phyloP scores from a whole-genome alignment of 2,888 invertebrate genomes.

The Hecatera dysodea region DNA sequence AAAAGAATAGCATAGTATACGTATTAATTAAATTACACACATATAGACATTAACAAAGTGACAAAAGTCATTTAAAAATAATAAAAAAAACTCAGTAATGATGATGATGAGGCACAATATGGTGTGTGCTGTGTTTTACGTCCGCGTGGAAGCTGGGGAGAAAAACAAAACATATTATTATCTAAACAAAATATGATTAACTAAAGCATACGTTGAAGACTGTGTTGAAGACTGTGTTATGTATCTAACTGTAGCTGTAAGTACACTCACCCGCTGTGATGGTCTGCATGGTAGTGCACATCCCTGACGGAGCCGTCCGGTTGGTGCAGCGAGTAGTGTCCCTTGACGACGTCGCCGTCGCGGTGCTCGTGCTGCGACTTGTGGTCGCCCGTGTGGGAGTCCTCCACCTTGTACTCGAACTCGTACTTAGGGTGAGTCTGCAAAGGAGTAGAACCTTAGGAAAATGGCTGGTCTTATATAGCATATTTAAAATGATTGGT shows the following conservation, averaged over 20 bases:
- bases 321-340: constrained; percentile 80
- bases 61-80: too few species aligned
- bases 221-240: too few species aligned
- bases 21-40: too few species aligned
- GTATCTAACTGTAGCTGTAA: too few species aligned
- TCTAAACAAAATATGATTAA: too few species aligned
- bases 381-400: constrained; percentile 89
- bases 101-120: constrained; percentile 69
- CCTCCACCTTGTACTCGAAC: constrained; percentile 89
- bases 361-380: constrained; percentile 87
- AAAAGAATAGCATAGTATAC: too few species aligned
- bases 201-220: too few species aligned
- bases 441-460: background rate
- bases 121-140: constrained; percentile 73
- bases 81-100: constrained; percentile 28
- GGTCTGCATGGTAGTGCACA: constrained; percentile 87
- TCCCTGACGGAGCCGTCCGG: constrained; percentile 88
- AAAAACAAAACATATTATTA: too few species aligned
- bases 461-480: background rate
- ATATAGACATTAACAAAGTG: too few species aligned
- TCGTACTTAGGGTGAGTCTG: constrained; percentile 88
- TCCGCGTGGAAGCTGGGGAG: constrained; percentile 75
- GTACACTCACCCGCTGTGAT: constrained; percentile 60
- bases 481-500: background rate
- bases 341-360: constrained; percentile 85